Evolutionary conservation across 2,797 vertebrate species (phyloP), one percentile per base, ranked within the genome.

Genomic region (Scarus forsteni): DNA sequence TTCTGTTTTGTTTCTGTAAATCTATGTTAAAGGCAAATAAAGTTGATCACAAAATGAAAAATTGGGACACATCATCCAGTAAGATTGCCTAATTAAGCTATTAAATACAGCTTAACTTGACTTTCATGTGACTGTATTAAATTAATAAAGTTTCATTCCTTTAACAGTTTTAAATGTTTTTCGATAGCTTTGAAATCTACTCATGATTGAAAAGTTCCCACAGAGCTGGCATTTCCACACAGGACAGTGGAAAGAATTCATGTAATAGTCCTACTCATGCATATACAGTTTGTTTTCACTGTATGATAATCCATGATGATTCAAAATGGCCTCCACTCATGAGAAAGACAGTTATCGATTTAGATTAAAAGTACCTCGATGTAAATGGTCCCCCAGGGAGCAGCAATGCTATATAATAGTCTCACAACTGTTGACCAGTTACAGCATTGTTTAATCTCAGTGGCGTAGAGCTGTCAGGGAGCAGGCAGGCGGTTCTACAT

Each of bases 401-500:
- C 50, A 73, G 49, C 42, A 14, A 19, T 15, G 69, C 46, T 79
- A 83, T 13, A 52, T 61, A 80, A 78, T 65, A 84, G 57, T 36
- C n/a, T 58, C 14, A 19, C 39, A 65, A 60, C 58, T 60, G 51
- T 70, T 80, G 75, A 80, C 70, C 64, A 70, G 55, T 81, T 80
- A 60, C 81, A 80, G 66, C 16, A 14, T 74, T 53, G 76, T 71
- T 60, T 79, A 55, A 65, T 72, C 55, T 83, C 63, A 83, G 69
- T 66, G 44, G 51, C 51, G 60, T 16, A 35, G 51, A 19, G 65
- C 73, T 78, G 73, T 83, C 76, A 83, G 65, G 42, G 46, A 76
- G 77, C 75, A 84, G 74, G 46, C 27, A 36, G 69, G 70, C 57
- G 73, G 68, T 70, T 72, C 58, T 72, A 65, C 76, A 80, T 87